phyloP scores from a whole-genome alignment of 2,113 vertebrate species.

The Vireo altiloquus region DNA sequence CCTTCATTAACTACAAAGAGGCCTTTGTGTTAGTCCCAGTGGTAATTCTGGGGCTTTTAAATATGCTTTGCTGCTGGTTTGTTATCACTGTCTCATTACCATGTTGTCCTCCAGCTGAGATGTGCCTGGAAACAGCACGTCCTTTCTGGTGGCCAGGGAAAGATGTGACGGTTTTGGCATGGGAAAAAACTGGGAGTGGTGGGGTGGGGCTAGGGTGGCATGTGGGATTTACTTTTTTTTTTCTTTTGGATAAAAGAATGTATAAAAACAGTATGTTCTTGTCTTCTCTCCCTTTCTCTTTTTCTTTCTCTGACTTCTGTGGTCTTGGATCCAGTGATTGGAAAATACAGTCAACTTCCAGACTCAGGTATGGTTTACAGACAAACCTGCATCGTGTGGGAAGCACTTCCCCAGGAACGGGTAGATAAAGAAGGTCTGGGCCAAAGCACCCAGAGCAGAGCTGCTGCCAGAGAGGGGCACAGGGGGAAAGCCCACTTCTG shows the following conservation, averaged over 20 bases:
- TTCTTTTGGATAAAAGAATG: neutral
- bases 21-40: conserved; percentile 31
- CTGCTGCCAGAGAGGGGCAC: neutral
- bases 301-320: neutral
- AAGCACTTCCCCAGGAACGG: rapidly evolving
- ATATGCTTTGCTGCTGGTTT: neutral
- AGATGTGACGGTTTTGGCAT: neutral
- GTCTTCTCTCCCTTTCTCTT: neutral
- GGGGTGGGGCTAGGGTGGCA: neutral
- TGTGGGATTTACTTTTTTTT: neutral
- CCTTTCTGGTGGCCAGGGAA: neutral
- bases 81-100: conserved; percentile 4
- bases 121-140: neutral
- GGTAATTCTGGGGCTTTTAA: neutral
- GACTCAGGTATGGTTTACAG: conserved; percentile 82
- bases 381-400: rapidly evolving
- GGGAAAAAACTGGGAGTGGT: neutral
- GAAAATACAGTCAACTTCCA: conserved; percentile 94
- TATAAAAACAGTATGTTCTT: neutral
- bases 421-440: neutral
- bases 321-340: conserved; percentile 83
- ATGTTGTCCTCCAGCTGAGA: neutral
- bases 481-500: neutral
- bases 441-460: neutral
- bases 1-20: neutral